phyloP scores from a whole-genome alignment of 1,140 invertebrate genomes.

The Lepidurus apus region DNA sequence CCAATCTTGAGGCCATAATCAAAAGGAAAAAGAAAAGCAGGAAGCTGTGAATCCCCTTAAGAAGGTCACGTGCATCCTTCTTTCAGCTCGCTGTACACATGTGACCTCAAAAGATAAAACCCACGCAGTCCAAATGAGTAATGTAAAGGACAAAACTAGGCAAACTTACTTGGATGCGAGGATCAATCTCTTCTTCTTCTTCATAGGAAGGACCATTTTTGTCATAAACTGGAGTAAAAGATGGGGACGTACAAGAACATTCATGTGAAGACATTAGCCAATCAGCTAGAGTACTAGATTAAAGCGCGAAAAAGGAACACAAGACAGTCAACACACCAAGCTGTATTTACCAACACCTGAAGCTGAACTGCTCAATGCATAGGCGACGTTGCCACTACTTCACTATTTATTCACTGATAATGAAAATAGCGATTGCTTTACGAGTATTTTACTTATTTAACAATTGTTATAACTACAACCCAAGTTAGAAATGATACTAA shows the following conservation, averaged over 20 bases:
- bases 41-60: background rate
- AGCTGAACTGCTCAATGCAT: background rate
- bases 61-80: background rate
- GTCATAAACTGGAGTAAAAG: background rate
- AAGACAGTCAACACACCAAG: background rate
- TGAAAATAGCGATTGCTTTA: too few species aligned
- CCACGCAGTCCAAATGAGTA: background rate
- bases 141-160: background rate
- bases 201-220: background rate
- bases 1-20: too few species aligned
- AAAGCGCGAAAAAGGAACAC: background rate
- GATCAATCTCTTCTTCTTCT: slow-evolving; percentile 37
- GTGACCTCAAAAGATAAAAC: background rate
- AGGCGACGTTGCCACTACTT: background rate
- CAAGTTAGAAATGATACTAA: too few species aligned
- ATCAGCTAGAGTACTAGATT: background rate
- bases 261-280: slow-evolving; percentile 9
- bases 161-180: slow-evolving; percentile 37
- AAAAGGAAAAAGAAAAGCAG: slow-evolving; percentile 1
- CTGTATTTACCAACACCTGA: slow-evolving; percentile 12
- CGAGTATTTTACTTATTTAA: too few species aligned
- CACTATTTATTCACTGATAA: too few species aligned
- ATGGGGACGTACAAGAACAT: background rate
- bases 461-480: too few species aligned
- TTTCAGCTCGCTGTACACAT: background rate